Conservation (phyloP, 2,888 invertebrate species). For the Cryptosula pallasiana region DNA sequence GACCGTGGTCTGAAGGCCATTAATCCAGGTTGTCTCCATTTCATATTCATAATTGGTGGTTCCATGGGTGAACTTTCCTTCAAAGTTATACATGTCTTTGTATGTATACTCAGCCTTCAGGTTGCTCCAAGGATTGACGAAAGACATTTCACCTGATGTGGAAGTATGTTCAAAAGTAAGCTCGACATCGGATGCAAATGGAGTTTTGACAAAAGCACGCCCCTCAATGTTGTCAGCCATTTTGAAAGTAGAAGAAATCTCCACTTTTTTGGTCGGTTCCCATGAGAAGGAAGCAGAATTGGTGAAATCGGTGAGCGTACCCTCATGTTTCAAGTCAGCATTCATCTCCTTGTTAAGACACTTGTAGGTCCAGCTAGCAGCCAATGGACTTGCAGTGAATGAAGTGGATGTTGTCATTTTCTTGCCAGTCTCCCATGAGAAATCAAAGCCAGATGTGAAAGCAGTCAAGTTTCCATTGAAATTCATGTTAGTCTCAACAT, state of each 20-base stretch:
- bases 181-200: not conserved
- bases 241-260: slow-evolving; percentile 26
- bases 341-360: slow-evolving; percentile 26
- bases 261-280: slow-evolving; percentile 32
- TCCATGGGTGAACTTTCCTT: not conserved
- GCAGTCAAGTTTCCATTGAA: slow-evolving; percentile 4
- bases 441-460: slow-evolving; percentile 2
- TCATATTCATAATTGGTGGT: not conserved
- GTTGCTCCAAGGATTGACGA: not conserved
- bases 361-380: not conserved
- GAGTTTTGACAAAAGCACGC: not conserved
- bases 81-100: not conserved
- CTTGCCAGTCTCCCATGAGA: slow-evolving; percentile 25
- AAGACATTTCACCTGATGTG: not conserved
- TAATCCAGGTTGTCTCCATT: not conserved
- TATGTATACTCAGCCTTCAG: not conserved
- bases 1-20: slow-evolving; percentile 11
- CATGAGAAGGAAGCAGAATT: slow-evolving; percentile 31
- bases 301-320: slow-evolving; percentile 17
- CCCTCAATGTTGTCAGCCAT: not conserved
- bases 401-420: slow-evolving; percentile 18
- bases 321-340: slow-evolving; percentile 27
- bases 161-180: not conserved
- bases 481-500: not conserved
- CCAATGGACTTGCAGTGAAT: not conserved